Conservation (phyloP, 2,113 vertebrate species). For the Geococcyx californianus region DNA sequence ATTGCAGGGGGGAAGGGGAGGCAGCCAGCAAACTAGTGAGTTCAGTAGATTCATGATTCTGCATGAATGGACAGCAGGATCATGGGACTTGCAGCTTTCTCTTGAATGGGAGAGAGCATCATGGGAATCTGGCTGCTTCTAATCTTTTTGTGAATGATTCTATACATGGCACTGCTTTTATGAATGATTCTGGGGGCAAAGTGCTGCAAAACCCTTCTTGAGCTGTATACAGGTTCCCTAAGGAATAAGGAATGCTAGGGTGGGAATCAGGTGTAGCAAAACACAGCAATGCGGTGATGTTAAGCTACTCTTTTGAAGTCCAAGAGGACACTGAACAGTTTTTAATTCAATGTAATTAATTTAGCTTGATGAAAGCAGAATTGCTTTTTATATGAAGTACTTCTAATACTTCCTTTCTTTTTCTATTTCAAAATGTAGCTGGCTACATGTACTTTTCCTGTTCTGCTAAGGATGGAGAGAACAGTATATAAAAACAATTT, state of each 20-base stretch:
- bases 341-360: not conserved
- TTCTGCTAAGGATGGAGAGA: not conserved
- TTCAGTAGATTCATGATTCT: constrained; percentile 64
- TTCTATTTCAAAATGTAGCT: not conserved
- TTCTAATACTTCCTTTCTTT: not conserved
- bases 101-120: constrained; percentile 67
- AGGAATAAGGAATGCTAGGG: not conserved
- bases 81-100: constrained; percentile 43
- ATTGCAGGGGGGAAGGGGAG: not conserved
- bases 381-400: not conserved
- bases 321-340: not conserved
- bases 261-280: not conserved
- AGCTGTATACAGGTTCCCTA: not conserved
- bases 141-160: constrained; percentile 68
- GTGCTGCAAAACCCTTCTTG: not conserved
- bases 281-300: not conserved
- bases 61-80: constrained; percentile 66
- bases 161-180: constrained; percentile 54
- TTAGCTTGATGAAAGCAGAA: not conserved
- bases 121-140: constrained; percentile 55
- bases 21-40: not conserved
- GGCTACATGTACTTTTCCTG: not conserved
- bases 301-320: not conserved
- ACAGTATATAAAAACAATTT: not conserved
- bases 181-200: constrained; percentile 54